Conservation (phyloP, 1,140 invertebrate species). For the Sminthurides bifidus region DNA sequence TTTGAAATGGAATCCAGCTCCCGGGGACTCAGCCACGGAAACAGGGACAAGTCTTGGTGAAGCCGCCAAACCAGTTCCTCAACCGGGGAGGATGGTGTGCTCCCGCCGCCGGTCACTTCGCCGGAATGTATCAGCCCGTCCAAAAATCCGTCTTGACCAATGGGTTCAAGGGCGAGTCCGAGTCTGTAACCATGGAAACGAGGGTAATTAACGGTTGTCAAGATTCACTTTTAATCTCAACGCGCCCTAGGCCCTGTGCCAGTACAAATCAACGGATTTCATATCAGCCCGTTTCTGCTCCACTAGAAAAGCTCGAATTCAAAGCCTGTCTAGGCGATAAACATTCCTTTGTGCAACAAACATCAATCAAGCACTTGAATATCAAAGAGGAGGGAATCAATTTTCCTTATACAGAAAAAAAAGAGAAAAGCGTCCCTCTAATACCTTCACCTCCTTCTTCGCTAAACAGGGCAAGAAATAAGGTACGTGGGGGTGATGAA, state of each 20-base stretch:
- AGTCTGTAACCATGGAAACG: constrained; percentile 9
- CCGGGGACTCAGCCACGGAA: constrained; percentile 30
- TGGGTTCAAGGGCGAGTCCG: constrained; percentile 23
- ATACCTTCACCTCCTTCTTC: too few species aligned
- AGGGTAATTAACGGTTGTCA: not conserved
- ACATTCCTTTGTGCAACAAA: too few species aligned
- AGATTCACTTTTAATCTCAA: not conserved
- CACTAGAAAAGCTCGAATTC: too few species aligned
- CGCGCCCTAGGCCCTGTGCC: not conserved
- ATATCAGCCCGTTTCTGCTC: too few species aligned
- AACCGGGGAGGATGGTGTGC: constrained; percentile 25
- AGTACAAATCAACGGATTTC: not conserved
- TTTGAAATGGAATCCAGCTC: constrained; percentile 27
- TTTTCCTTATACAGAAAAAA: too few species aligned
- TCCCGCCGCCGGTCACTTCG: constrained; percentile 1
- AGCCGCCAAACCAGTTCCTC: constrained; percentile 30
- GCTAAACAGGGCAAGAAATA: too few species aligned
- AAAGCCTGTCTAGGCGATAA: not conserved
- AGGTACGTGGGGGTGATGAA: too few species aligned
- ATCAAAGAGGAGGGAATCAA: too few species aligned
- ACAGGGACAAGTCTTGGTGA: constrained; percentile 29
- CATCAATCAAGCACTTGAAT: too few species aligned
- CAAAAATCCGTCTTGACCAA: not conserved
- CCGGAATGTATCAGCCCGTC: not conserved
- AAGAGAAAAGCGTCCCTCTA: too few species aligned